These are phyloP conservation scores for Eupithecia vulgata DNA, from an alignment of 2,888 invertebrate genomes.

Conservation along the genomic window DNA sequence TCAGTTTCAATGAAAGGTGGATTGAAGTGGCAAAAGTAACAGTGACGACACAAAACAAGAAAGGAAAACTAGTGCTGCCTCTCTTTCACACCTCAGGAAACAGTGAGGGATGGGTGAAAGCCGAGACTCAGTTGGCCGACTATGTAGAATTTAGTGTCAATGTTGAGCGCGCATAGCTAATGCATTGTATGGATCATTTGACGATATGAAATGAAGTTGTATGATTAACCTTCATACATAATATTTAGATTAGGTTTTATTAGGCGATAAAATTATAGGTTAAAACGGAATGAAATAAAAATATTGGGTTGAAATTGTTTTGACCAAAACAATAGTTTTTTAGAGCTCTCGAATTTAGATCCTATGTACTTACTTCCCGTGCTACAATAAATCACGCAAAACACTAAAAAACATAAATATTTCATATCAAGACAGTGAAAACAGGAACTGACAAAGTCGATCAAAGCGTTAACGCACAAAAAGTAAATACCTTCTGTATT, in stretches of 20 bases:
- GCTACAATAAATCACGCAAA: not conserved
- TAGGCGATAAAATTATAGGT: not conserved
- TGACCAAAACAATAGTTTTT: not conserved
- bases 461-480: constrained; percentile 6
- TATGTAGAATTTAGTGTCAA: constrained; percentile 81
- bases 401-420: not conserved
- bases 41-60: constrained; percentile 55
- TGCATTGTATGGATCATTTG: constrained; percentile 40
- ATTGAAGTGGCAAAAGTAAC: constrained; percentile 10
- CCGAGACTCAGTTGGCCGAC: constrained; percentile 70
- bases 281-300: not conserved
- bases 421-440: constrained; percentile 32
- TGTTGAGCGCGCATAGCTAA: constrained; percentile 52
- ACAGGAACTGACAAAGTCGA: constrained; percentile 35
- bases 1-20: not conserved
- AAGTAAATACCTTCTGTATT: not conserved
- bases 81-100: constrained; percentile 62
- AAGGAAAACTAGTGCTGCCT: constrained; percentile 73
- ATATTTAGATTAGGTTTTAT: not conserved
- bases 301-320: not conserved
- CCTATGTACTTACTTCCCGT: not conserved
- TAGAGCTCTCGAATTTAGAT: not conserved
- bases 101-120: constrained; percentile 66
- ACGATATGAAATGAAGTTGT: constrained; percentile 47
- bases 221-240: constrained; percentile 39